A percentile compares a stretch with the other conserved stretches of the same genome.
phyloP scores from a whole-genome alignment of 2,113 vertebrate species.

The Lipophrys pholis region DNA sequence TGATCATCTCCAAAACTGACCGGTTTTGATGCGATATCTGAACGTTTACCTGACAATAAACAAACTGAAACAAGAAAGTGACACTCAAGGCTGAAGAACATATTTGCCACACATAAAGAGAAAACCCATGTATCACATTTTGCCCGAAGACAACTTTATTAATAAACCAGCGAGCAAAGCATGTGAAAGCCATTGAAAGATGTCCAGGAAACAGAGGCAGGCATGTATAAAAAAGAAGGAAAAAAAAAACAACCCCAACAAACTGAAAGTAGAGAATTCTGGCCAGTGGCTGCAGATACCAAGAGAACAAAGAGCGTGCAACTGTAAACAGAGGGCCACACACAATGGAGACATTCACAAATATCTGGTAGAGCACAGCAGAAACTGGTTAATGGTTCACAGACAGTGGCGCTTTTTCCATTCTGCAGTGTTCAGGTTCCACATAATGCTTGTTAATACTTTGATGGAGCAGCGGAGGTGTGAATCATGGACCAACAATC shows the following conservation, averaged over 20 bases:
- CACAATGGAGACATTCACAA: conserved; percentile 71
- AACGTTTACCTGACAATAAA: no score
- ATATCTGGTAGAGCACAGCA: conserved; percentile 50
- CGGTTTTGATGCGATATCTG: no score
- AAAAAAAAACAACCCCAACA: conserved; percentile 32
- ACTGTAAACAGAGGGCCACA: conserved; percentile 56
- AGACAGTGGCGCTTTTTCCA: no score
- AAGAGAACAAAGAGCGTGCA: no score
- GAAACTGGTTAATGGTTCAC: not conserved
- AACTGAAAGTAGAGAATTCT: conserved; percentile 41
- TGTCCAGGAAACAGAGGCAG: conserved; percentile 38
- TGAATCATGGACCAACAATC: no score
- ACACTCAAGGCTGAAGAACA: no score
- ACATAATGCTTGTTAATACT: no score
- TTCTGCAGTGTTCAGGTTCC: no score
- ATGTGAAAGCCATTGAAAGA: conserved; percentile 56
- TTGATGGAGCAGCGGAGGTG: no score
- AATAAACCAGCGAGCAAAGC: conserved; percentile 75
- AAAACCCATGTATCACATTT: conserved; percentile 5
- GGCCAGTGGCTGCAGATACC: not conserved
- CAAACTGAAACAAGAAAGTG: no score
- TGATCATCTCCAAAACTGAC: no score
- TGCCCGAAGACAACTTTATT: conserved; percentile 78
- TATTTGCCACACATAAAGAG: conserved; percentile 7
- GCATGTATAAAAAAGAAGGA: conserved; percentile 31